Evolutionary conservation across 2,888 invertebrate genomes (phyloP), one percentile per base, ranked within the genome.

Genomic region (Isoperla grammatica): DNA sequence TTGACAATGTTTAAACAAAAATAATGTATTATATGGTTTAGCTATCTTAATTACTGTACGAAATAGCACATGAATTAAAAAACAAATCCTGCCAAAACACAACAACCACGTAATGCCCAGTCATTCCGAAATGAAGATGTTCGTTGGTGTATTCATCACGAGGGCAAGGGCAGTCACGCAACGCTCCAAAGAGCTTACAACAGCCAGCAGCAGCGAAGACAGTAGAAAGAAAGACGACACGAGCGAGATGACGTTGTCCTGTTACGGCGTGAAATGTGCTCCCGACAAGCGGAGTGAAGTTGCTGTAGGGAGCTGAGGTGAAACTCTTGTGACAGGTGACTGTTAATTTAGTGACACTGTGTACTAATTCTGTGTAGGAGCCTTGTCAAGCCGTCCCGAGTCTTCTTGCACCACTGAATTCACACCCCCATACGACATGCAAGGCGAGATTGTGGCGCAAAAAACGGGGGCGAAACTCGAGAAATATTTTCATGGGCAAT

Each of bases 291-390:
- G 43, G 42, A 53, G 48, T 39, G n/a, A n/a, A n/a, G n/a, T n/a
- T n/a, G n/a, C n/a, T 45, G 42, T 56, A 29, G 62, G 53, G 61
- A 65, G 29, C 60, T 61, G 63, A 60, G 61, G 64, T 63, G 64
- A 63, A 63, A 63, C 60, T 69, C 67, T 67, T 68, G 62, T 69
- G 71, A 71, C 71, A 71, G 70, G 70, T 71, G 71, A 70, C 71
- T 70, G 71, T 71, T 71, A 70, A 71, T 71, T 71, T 69, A 69
- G 69, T 68, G 71, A 71, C 71, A 71, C 69, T 70, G 71, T 71
- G 70, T 70, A 70, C 69, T 69, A 69, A 70, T 69, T 69, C 68
- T 65, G 66, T 66, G 50, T 53, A 50, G 39, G 61, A 45, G 43
- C 45, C 60, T 50, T 60, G 60, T 60, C 60, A 57, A 39, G 53